Percentiles rank a stretch among this genome's conserved stretches.
These are phyloP conservation scores for Botia almorhae DNA, from an alignment of 2,797 vertebrate species.

Conservation along the genomic window DNA sequence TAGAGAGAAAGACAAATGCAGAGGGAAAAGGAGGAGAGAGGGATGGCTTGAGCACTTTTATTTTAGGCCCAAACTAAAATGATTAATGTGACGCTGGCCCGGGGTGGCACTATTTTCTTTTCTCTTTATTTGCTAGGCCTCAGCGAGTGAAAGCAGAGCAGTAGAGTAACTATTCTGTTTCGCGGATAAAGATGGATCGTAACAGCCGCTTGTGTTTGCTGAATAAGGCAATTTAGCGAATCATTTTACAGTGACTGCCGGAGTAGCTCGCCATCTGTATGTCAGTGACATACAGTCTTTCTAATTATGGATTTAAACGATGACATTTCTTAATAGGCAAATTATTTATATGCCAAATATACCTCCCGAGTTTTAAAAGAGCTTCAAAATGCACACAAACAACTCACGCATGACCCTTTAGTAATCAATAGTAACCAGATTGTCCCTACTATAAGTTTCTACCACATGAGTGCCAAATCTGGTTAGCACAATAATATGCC, in stretches of 20 bases:
- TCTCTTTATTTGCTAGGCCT: background rate
- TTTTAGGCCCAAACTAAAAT: constrained; percentile 64
- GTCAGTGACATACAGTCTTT: constrained; percentile 18
- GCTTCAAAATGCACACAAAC: background rate
- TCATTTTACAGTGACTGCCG: constrained; percentile 5
- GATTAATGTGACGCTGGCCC: constrained; percentile 70
- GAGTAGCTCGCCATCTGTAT: background rate
- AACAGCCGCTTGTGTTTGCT: constrained; percentile 3
- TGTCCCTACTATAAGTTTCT: no score
- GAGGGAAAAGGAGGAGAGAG: constrained; percentile 36
- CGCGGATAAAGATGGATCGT: constrained; percentile 19
- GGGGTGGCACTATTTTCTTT: constrained; percentile 32
- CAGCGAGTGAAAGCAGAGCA: constrained; percentile 8
- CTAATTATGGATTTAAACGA: constrained; percentile 16
- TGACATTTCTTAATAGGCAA: background rate
- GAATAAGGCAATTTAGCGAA: constrained; percentile 8
- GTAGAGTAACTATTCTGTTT: constrained; percentile 20
- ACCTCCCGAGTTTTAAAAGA: constrained; percentile 4
- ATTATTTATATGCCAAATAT: background rate
- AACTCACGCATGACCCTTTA: background rate
- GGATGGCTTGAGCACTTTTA: constrained; percentile 19
- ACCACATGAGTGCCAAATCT: background rate
- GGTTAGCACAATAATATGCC: background rate
- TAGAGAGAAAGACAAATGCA: constrained; percentile 38
- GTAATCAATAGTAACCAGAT: no score